phyloP scores from a whole-genome alignment of 2,113 vertebrate genomes.

The Falcunculus frontatus region DNA sequence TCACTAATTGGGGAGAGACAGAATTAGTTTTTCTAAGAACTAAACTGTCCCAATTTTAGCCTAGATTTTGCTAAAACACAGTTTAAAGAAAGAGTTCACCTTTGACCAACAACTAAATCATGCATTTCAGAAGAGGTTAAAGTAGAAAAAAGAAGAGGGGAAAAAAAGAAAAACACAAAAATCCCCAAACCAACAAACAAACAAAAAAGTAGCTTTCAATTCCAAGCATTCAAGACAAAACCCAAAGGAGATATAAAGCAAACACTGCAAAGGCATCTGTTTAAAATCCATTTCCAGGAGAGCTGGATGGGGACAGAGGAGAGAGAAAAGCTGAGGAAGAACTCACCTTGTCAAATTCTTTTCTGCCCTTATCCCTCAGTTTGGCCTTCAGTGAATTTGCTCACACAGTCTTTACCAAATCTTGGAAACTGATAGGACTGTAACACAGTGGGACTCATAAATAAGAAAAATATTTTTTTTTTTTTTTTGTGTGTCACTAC shows the following conservation, averaged over 20 bases:
- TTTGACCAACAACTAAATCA: background rate
- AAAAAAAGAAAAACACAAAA: background rate
- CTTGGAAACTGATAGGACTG: background rate
- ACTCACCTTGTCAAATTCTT: background rate
- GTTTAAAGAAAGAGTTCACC: background rate
- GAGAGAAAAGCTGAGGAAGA: background rate
- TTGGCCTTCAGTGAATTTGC: background rate
- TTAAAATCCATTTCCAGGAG: background rate
- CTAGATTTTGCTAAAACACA: background rate
- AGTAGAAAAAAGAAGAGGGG: background rate
- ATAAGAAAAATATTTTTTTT: background rate
- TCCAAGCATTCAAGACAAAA: background rate
- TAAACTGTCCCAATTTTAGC: background rate
- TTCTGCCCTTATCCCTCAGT: background rate
- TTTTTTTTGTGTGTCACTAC: background rate
- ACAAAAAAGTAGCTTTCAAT: background rate
- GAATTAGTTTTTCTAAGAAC: background rate
- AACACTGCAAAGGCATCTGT: background rate
- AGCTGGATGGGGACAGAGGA: background rate
- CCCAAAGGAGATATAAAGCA: background rate
- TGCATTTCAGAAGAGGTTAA: background rate
- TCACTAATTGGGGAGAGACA: background rate
- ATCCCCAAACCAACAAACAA: fast-evolving
- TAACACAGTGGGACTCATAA: background rate
- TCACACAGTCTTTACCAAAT: background rate